phyloP scores from a whole-genome alignment of 1,140 invertebrate genomes.

The Drosophila arizonae region DNA sequence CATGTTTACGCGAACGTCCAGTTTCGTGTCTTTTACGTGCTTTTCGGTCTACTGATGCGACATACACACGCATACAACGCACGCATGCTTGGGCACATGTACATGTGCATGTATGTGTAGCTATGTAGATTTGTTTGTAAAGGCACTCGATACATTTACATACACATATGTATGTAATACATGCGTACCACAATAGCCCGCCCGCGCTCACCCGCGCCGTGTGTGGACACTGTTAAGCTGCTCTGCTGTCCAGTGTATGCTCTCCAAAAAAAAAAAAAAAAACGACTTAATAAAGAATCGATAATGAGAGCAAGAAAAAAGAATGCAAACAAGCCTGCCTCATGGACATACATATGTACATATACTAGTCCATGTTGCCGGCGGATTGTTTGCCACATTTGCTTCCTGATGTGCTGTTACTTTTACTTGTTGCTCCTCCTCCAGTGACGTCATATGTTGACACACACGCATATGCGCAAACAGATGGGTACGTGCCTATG shows the following conservation, averaged over 20 bases:
- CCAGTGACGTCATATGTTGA: slow-evolving; percentile 26
- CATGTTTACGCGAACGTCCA: background rate
- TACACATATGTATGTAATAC: background rate
- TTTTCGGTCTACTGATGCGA: slow-evolving; percentile 1
- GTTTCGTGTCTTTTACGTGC: slow-evolving; percentile 13
- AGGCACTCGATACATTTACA: too few species aligned
- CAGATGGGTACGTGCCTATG: background rate
- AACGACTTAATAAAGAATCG: slow-evolving; percentile 36
- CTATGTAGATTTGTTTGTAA: background rate
- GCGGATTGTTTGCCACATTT: slow-evolving; percentile 8
- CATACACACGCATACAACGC: background rate
- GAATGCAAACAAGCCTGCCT: slow-evolving; percentile 9
- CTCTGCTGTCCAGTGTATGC: slow-evolving; percentile 8
- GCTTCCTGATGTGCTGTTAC: slow-evolving; percentile 32
- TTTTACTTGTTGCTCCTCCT: slow-evolving; percentile 42
- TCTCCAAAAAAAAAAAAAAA: slow-evolving; percentile 2
- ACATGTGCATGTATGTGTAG: background rate
- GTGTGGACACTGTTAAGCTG: slow-evolving; percentile 3
- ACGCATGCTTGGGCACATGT: background rate
- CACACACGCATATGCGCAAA: slow-evolving; percentile 2
- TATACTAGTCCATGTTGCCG: background rate
- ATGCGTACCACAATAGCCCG: background rate
- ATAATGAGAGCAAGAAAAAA: slow-evolving; percentile 37
- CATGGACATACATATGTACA: slow-evolving; percentile 1
- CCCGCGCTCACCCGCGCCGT: background rate